Evolutionary conservation across 2,797 vertebrate species (phyloP), one percentile per base, ranked within the genome.

Genomic region (Sebastes variabilis): DNA sequence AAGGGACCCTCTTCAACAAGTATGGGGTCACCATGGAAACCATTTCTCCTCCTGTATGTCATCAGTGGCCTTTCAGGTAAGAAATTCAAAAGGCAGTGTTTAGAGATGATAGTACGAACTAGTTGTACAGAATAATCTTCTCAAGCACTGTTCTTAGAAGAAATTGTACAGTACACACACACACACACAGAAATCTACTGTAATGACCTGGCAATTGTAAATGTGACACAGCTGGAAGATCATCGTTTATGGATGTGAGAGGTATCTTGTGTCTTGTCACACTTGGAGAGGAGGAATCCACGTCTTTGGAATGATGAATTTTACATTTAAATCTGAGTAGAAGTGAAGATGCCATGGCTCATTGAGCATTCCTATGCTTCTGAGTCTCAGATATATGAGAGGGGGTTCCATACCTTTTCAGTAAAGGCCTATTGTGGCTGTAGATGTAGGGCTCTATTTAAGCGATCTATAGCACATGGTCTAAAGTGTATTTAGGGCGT

Each of bases 21-120:
- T 92, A 99, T 99, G 98, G 96, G 94, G 96, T 97, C 95, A 93
- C 96, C 96, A 95, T 98, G 97, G 98, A 97, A 96, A 98, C 94
- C 97, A 80, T 91, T 97, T 93, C 94, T 98, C 75, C 89, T 98
- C 92, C 94, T 99, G 92, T 97, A 97, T 90, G 85, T 98, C 93
- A 95, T 96, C 91, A 96, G 95, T 87, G 96, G 93, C 95, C 95
- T 99, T 96, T 97, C 97, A 97, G 98, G 98, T 99, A 97, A 94
- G 94, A 79, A 70, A 91, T 82, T 69, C 34, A 64, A 70, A 66
- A 55, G 70, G 61, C 55, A 10, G 52, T 65, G 18, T 66, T 79
- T 18, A 72, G n/a, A 70, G 54, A 66, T 66, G 58, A 70, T 54
- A 10, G 24, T 69, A 8, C 36, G 20, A 75, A 29, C 65, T 46